Evolutionary conservation across 2,797 vertebrate species (phyloP).

Genomic region (Enteromius viviparus): DNA sequence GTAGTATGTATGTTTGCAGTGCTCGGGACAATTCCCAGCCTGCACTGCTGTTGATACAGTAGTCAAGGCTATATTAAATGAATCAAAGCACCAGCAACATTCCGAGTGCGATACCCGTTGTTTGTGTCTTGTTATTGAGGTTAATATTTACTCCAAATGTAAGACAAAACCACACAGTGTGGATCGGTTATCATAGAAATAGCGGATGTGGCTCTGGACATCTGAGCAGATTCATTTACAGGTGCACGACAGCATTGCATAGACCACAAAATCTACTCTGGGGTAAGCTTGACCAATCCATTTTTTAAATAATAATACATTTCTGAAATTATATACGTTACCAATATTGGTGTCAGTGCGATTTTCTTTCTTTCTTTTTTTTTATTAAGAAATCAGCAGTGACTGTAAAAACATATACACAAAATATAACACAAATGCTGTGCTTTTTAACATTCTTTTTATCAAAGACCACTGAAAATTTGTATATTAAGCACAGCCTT

Average conservation of each 20-base stretch:
- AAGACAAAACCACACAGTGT: not conserved
- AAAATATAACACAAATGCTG: not conserved
- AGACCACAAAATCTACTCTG: not conserved
- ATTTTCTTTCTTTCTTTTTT: not conserved
- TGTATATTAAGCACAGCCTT: not conserved
- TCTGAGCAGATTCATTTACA: not conserved
- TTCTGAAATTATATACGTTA: not conserved
- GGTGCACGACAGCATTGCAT: not conserved
- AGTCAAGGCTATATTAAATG: not conserved
- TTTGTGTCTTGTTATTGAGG: not conserved
- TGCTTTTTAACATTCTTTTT: not conserved
- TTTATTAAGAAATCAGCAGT: not conserved
- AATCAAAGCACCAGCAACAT: not conserved
- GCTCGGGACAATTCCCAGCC: not conserved
- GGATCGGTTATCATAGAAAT: slow-evolving; percentile 18
- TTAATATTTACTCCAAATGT: slow-evolving; percentile 6
- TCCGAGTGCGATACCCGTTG: not conserved
- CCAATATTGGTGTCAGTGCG: not conserved
- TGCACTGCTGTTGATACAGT: not conserved
- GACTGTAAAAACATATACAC: not conserved
- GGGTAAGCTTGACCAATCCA: not conserved
- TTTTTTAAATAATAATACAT: not conserved
- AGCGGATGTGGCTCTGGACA: not conserved
- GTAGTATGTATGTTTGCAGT: not conserved
- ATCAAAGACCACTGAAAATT: not conserved